Conservation (phyloP, 2,797 vertebrate species). For the Arremon brunneinucha region DNA sequence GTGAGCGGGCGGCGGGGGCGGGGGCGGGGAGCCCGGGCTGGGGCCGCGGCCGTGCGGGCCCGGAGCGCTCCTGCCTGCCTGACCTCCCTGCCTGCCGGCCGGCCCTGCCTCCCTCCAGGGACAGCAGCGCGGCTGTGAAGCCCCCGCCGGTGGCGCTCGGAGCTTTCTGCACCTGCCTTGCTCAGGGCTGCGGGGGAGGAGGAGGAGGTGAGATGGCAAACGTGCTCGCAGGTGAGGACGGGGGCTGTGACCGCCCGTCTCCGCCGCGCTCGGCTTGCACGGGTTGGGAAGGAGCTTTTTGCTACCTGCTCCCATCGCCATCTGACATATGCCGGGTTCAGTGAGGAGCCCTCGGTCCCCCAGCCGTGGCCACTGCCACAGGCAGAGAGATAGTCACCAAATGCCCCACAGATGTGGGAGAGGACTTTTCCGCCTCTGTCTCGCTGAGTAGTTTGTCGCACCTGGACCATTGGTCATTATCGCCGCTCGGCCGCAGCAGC, state of each 20-base stretch:
- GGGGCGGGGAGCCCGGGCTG: background rate
- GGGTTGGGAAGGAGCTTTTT: background rate
- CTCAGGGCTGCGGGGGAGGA: background rate
- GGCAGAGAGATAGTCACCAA: background rate
- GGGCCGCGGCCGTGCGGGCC: background rate
- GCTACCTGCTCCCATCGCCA: background rate
- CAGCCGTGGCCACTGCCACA: background rate
- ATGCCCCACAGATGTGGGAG: background rate
- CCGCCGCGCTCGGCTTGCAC: fast-evolving
- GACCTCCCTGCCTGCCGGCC: background rate
- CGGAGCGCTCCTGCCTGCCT: background rate
- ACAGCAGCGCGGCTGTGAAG: background rate
- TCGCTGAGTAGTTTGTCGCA: background rate
- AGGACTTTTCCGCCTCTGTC: background rate
- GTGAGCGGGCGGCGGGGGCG: background rate
- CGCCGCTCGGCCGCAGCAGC: background rate
- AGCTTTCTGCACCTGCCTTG: background rate
- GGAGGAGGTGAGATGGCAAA: background rate
- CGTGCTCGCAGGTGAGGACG: background rate
- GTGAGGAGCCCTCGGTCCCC: background rate
- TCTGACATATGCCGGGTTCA: background rate
- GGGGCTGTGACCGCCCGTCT: background rate
- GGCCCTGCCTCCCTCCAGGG: background rate
- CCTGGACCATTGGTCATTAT: fast-evolving
- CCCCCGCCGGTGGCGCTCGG: background rate